These are phyloP conservation scores for Drosophila pseudotakahashii DNA, from an alignment of 2,888 invertebrate genomes.

Conservation along the genomic window DNA sequence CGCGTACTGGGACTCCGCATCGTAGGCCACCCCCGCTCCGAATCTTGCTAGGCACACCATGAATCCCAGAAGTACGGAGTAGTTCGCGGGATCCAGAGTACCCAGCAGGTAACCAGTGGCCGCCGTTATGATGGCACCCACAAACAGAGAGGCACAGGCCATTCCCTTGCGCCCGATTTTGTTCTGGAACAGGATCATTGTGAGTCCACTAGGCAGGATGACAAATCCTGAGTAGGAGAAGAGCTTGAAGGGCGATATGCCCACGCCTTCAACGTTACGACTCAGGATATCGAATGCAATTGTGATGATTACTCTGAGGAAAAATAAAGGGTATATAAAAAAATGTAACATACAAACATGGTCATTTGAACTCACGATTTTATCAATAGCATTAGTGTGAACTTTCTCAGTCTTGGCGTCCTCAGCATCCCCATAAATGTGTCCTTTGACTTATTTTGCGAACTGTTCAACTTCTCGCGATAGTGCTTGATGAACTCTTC, in stretches of 20 bases:
- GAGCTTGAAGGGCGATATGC: slow-evolving; percentile 85
- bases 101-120: slow-evolving; percentile 84
- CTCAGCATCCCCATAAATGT: slow-evolving; percentile 85
- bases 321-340: not conserved
- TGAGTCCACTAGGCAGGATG: slow-evolving; percentile 85
- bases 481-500: slow-evolving; percentile 83
- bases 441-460: slow-evolving; percentile 60
- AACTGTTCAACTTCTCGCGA: slow-evolving; percentile 61
- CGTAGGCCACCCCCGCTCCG: slow-evolving; percentile 86
- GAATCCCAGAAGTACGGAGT: slow-evolving; percentile 83
- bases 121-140: slow-evolving; percentile 85
- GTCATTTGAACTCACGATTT: slow-evolving; percentile 84
- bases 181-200: slow-evolving; percentile 82
- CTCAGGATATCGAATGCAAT: slow-evolving; percentile 86
- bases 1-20: slow-evolving; percentile 87
- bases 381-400: slow-evolving; percentile 86
- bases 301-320: slow-evolving; percentile 86
- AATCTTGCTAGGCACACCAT: slow-evolving; percentile 86
- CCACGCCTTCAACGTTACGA: slow-evolving; percentile 86
- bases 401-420: slow-evolving; percentile 85
- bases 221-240: slow-evolving; percentile 85
- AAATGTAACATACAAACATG: no score
- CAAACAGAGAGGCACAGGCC: slow-evolving; percentile 85
- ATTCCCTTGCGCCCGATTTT: slow-evolving; percentile 85
- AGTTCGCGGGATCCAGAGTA: slow-evolving; percentile 69